Base-by-base conservation (phyloP, 2,888 invertebrate species). In the Plagodis pulveraria region DNA sequence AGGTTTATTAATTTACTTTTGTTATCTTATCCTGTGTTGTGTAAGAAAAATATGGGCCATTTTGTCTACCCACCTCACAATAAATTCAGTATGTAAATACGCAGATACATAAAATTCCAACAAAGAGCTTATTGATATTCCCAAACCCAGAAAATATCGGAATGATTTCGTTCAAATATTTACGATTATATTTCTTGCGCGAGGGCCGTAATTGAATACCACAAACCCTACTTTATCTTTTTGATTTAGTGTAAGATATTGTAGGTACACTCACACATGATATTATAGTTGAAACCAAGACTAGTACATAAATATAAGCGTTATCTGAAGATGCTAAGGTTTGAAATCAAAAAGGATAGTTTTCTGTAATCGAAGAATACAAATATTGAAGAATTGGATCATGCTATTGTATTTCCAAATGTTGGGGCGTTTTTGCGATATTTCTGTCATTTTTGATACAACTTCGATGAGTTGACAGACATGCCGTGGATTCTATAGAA, bases 171-270 rank as follows among this genome's bases (percentile, higher is more conserved):
- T 73, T 76, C 66, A 71, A 75, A 79, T 80, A 81, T 82, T 83
- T 82, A 81, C 71, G 73, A 74, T 71, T 72, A 70, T 56, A 59
- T 81, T 82, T 80, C 76, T 75, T 78, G 72, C 70, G 71, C 67
- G 67, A 71, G 65, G 67, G 67, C 51, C 70, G 74, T 77, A 74
- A 80, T 80, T 74, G 75, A 74, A 70, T 73, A 74, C 71, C 71
- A 69, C 77, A 71, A 56, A 71, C 72, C 77, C 69, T 70, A 69
- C 71, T 73, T 79, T 78, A 74, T 71, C 69, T 72, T 63, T 69
- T 63, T 78, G 76, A 84, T 83, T 81, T 81, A 83, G 72, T 77
- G 71, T 70, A 72, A 71, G 73, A 66, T 63, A 70, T 53, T 64
- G 68, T 65, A 22, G 22, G 22, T 22, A 22, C 22, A 22, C 22